Evolutionary conservation across 2,797 vertebrate genomes (phyloP).

Genomic region (Leuciscus waleckii): DNA sequence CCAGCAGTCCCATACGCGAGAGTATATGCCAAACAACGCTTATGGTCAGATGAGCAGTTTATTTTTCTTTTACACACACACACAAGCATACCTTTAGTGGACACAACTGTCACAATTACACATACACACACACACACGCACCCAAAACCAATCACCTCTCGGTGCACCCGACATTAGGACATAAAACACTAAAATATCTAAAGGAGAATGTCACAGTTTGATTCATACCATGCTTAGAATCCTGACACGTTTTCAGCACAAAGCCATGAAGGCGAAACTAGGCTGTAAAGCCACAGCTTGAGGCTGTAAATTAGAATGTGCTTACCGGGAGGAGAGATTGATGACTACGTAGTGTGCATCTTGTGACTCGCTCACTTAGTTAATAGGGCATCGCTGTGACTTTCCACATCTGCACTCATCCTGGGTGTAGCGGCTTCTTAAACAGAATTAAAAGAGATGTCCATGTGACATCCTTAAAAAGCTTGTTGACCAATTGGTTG

Average conservation of each 20-base stretch:
- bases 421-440: conserved; percentile 42
- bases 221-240: conserved; percentile 44
- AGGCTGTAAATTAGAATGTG: conserved; percentile 59
- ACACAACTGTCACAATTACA: neutral
- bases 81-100: neutral
- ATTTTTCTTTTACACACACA: conserved; percentile 17
- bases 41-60: conserved; percentile 42
- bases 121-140: neutral
- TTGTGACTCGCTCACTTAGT: conserved; percentile 55
- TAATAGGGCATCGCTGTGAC: conserved; percentile 55
- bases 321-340: conserved; percentile 60
- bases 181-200: conserved; percentile 36
- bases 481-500: conserved; percentile 51
- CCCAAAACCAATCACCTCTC: conserved; percentile 28
- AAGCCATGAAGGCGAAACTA: conserved; percentile 52
- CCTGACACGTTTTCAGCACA: conserved; percentile 54
- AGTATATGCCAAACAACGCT: conserved; percentile 50
- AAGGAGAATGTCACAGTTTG: conserved; percentile 12
- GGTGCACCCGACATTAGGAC: neutral
- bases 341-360: conserved; percentile 52
- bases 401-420: conserved; percentile 49
- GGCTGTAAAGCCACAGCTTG: conserved; percentile 49
- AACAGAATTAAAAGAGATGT: conserved; percentile 61
- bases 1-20: conserved; percentile 38
- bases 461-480: conserved; percentile 55